phyloP scores from a whole-genome alignment of 1,140 invertebrate genomes.

The Drosophila pachea region DNA sequence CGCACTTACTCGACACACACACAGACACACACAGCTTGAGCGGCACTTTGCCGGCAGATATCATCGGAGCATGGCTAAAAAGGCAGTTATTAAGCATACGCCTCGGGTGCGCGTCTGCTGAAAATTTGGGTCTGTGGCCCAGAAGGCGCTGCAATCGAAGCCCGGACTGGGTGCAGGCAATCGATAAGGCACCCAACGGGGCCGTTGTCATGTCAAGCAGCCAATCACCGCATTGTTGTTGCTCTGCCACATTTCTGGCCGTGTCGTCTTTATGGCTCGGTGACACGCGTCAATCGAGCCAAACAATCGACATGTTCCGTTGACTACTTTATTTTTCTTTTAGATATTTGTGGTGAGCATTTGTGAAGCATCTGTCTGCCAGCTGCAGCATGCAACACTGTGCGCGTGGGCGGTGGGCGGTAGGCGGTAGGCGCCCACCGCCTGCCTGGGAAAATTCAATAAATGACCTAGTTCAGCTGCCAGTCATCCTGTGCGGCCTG shows the following conservation, averaged over 20 bases:
- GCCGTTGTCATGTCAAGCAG: slow-evolving; percentile 58
- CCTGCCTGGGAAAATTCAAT: slow-evolving; percentile 69
- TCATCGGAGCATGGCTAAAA: slow-evolving; percentile 38
- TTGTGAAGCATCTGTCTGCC: slow-evolving; percentile 11
- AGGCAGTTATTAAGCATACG: slow-evolving; percentile 58
- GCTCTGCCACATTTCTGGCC: slow-evolving; percentile 2
- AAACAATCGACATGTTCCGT: slow-evolving; percentile 6
- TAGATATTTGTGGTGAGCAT: not conserved
- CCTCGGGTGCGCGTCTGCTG: slow-evolving; percentile 20
- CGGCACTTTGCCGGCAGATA: slow-evolving; percentile 5
- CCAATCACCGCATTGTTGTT: slow-evolving; percentile 28
- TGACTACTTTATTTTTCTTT: not conserved
- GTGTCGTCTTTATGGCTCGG: slow-evolving; percentile 18
- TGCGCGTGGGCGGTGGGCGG: slow-evolving; percentile 11
- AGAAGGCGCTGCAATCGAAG: slow-evolving; percentile 21
- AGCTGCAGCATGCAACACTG: slow-evolving; percentile 21
- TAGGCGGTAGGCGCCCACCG: too few species aligned
- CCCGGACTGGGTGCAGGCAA: slow-evolving; percentile 38
- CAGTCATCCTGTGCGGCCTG: slow-evolving; percentile 14
- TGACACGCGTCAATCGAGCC: slow-evolving; percentile 19
- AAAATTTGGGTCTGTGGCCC: slow-evolving; percentile 63
- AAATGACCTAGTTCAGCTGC: slow-evolving; percentile 73
- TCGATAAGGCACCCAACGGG: slow-evolving; percentile 63
- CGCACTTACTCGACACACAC: slow-evolving; percentile 16
- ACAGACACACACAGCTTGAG: slow-evolving; percentile 1